Conservation (phyloP, 2,888 invertebrate genomes). For the Tridacna crocea region DNA sequence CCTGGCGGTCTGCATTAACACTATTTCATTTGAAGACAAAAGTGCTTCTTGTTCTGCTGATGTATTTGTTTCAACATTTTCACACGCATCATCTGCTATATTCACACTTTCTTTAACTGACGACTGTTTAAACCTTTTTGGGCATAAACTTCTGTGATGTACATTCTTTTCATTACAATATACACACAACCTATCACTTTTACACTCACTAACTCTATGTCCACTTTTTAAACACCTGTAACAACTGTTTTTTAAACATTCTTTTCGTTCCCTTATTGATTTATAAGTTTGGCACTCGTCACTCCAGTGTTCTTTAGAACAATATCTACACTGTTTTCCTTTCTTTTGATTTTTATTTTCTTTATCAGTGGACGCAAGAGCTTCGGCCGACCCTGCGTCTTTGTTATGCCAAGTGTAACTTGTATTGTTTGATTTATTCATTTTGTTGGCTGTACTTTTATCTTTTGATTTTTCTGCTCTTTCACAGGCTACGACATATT, state of each 20-base stretch:
- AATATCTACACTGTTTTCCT: conserved; percentile 20
- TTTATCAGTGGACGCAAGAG: conserved; percentile 17
- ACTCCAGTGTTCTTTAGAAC: conserved; percentile 24
- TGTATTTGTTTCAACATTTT: background rate
- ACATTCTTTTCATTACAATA: conserved; percentile 30
- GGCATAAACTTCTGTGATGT: conserved; percentile 41
- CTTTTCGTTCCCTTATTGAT: conserved; percentile 19
- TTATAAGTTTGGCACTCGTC: conserved; percentile 31
- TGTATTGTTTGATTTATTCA: too few relatives aligned
- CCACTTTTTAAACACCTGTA: conserved; percentile 24
- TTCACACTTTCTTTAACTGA: conserved; percentile 8
- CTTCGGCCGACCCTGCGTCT: too few relatives aligned
- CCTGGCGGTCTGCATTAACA: background rate
- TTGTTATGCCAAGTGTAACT: too few relatives aligned
- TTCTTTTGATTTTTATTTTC: conserved; percentile 3
- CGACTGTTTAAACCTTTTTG: conserved; percentile 8
- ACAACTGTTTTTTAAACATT: conserved; percentile 5
- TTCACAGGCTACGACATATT: conserved; percentile 33
- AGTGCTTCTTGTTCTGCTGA: background rate
- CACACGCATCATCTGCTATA: conserved; percentile 1
- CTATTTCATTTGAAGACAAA: background rate
- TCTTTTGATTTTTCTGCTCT: too few relatives aligned
- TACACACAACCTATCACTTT: conserved; percentile 30
- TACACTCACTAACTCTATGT: conserved; percentile 32
- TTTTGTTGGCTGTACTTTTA: too few relatives aligned